Base-by-base conservation (phyloP, 1,140 invertebrate species). In the Drosophila kikkawai region DNA sequence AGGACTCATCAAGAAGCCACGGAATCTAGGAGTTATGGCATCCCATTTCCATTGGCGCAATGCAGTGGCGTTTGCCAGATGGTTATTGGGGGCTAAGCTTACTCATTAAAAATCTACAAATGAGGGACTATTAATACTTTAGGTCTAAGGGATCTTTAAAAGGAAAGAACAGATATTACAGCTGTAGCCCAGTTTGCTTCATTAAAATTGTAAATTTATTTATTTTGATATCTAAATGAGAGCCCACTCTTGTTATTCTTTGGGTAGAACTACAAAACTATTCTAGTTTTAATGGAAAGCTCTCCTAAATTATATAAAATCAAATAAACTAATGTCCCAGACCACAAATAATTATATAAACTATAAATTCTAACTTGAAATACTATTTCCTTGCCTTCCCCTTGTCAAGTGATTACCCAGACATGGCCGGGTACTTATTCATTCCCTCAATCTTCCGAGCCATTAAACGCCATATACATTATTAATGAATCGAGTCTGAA, bases 1-100 rank as follows among this genome's bases (percentile, higher is more conserved):
- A 56, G 67, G 63, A 47, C 48, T 68, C 64, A 70, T 70, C 67
- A 70, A 47, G 37, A 68, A 60, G 69, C 45, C 53, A 50, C 37
- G 45, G 36, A 60, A 41, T 74, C n/a, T 32, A 42, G 15, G 47
- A 71, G 36, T 42, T 71, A 29, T 39, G 13, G 34, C 39, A 3
- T 15, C 32, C 12, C 50, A 13, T 50, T 56, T 65, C 12, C 8
- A 9, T 22, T 17, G 36, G n/a, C 41, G 8, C 19, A 15, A 9
- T 13, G 45, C 55, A 73, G 32, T 41, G 51, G 48, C 26, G 48
- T 34, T 32, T 39, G n/a, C 9, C 41, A 22, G 8, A 13, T 22
- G 13, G 22, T 6, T 37, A 17, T 55, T 58, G 0, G 13, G 17
- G 19, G 45, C 3, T 17, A 17, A 45, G 50, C 9, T 7, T 4